Conservation (phyloP, 2,797 vertebrate species). For the Myotis daubentonii region DNA sequence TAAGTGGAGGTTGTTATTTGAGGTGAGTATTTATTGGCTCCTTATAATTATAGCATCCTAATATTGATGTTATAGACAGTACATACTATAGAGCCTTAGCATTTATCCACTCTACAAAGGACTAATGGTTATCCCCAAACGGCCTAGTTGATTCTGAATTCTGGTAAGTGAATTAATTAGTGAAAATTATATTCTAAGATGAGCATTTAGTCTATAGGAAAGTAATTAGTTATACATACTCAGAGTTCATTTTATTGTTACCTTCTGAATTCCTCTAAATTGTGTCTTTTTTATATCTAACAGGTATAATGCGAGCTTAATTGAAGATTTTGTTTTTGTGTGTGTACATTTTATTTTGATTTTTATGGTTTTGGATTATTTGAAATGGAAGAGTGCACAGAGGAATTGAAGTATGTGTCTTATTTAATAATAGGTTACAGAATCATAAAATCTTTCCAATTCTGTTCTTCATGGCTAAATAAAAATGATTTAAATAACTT, state of each 20-base stretch:
- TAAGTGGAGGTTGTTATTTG: background rate
- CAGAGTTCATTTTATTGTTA: background rate
- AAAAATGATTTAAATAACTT: slow-evolving; percentile 48
- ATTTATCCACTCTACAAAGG: background rate
- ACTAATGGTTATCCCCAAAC: background rate
- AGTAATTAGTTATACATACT: background rate
- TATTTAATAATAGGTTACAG: background rate
- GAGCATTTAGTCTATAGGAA: background rate
- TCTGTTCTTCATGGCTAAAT: background rate
- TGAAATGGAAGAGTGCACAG: background rate
- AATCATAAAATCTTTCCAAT: background rate
- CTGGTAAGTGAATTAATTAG: background rate
- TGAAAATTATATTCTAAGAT: background rate
- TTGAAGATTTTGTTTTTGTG: background rate
- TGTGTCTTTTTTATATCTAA: background rate
- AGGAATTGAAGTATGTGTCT: background rate
- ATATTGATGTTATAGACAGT: background rate
- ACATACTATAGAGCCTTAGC: background rate
- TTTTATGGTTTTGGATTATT: background rate
- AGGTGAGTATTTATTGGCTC: background rate
- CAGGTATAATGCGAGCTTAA: background rate
- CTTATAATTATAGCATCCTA: background rate
- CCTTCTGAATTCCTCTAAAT: background rate
- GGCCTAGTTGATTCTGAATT: background rate
- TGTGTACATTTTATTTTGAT: background rate